These are phyloP conservation scores for Scomber colias DNA, from an alignment of 2,113 vertebrate genomes.

Conservation along the genomic window DNA sequence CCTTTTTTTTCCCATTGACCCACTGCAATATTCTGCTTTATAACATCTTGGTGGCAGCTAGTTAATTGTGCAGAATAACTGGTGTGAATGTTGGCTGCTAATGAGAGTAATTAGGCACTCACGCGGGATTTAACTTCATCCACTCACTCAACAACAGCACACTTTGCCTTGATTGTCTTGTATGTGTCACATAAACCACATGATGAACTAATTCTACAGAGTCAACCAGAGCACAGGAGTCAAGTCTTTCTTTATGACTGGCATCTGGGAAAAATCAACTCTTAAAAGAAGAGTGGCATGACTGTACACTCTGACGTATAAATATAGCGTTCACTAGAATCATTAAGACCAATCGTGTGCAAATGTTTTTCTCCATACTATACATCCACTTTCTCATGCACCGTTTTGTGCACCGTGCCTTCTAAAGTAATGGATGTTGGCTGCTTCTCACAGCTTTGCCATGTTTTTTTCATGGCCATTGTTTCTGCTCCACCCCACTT, in stretches of 20 bases:
- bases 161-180: conserved; percentile 56
- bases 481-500: conserved; percentile 82
- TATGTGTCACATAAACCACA: conserved; percentile 52
- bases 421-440: conserved; percentile 68
- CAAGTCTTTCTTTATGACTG: not conserved
- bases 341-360: not conserved
- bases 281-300: not conserved
- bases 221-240: not conserved
- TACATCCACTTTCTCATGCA: conserved; percentile 29
- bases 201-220: conserved; percentile 27
- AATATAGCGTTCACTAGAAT: not conserved
- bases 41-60: conserved; percentile 76
- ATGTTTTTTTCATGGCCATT: conserved; percentile 85
- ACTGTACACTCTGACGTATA: not conserved
- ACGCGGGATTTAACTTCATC: conserved; percentile 61
- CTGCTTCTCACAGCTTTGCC: conserved; percentile 49
- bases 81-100: conserved; percentile 76
- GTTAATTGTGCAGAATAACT: conserved; percentile 82
- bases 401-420: conserved; percentile 39
- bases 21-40: conserved; percentile 69
- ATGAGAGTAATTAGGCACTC: conserved; percentile 83
- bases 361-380: conserved; percentile 14
- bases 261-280: not conserved
- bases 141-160: conserved; percentile 38
- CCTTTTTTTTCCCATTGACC: conserved; percentile 75